Evolutionary conservation across 1,140 invertebrate species (phyloP).

Genomic region (Papilio dardanus): DNA sequence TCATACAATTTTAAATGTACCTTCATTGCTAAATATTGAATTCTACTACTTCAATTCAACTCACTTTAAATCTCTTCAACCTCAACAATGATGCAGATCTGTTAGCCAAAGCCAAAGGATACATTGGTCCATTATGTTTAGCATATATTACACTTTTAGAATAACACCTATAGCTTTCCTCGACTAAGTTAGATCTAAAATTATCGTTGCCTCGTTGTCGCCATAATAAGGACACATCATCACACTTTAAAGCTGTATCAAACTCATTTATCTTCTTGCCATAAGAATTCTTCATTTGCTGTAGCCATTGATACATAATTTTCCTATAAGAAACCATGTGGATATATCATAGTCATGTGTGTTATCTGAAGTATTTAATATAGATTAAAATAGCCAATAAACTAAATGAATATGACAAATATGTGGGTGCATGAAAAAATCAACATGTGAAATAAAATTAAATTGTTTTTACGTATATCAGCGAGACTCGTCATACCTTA

Average conservation of each 20-base stretch:
- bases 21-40: background rate
- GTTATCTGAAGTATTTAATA: too few species aligned
- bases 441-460: background rate
- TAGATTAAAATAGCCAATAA: too few species aligned
- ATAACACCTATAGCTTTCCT: conserved; percentile 68
- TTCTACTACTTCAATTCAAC: background rate
- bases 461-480: background rate
- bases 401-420: too few species aligned
- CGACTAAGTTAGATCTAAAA: conserved; percentile 56
- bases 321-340: conserved; percentile 49
- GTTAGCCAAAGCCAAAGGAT: conserved; percentile 68
- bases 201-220: conserved; percentile 68
- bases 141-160: conserved; percentile 69
- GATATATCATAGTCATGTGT: too few species aligned
- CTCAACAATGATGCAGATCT: conserved; percentile 67
- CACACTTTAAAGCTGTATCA: conserved; percentile 68
- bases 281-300: conserved; percentile 64
- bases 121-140: conserved; percentile 61
- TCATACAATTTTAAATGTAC: background rate
- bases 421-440: background rate
- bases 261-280: conserved; percentile 56
- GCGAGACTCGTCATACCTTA: conserved; percentile 50
- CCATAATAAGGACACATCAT: conserved; percentile 66
- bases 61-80: conserved; percentile 66
- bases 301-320: conserved; percentile 66